Conservation (phyloP, 92 coral and sea anemone genomes). For the Phenganax marumi region DNA sequence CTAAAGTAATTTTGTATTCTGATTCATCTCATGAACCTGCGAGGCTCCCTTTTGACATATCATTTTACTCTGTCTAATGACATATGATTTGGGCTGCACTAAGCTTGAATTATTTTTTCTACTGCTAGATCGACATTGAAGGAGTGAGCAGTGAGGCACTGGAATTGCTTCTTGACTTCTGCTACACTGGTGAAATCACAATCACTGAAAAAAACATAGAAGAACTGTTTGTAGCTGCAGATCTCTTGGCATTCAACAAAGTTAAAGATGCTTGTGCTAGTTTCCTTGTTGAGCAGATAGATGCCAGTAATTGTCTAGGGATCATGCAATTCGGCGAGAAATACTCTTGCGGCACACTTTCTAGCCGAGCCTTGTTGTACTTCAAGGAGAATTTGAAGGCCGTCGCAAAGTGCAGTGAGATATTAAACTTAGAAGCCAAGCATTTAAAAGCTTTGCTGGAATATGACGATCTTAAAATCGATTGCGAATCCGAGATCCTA, state of each 20-base stretch:
- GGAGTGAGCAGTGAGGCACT: conserved; percentile 76
- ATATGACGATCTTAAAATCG: conserved; percentile 67
- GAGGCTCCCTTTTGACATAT: no score
- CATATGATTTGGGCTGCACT: not conserved
- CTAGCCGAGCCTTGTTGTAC: conserved; percentile 71
- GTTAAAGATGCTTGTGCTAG: conserved; percentile 83
- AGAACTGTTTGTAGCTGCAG: conserved; percentile 80
- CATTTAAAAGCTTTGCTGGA: conserved; percentile 69
- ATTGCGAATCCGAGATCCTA: conserved; percentile 69
- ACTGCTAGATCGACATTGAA: conserved; percentile 73
- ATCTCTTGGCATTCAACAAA: conserved; percentile 78
- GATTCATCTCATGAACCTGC: no score
- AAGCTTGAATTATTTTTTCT: not conserved
- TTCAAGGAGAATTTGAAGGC: conserved; percentile 67
- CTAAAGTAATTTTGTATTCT: no score
- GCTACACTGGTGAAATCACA: conserved; percentile 81
- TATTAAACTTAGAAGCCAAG: conserved; percentile 59
- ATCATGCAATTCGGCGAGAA: conserved; percentile 84
- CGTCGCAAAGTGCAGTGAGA: conserved; percentile 77
- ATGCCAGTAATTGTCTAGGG: conserved; percentile 79
- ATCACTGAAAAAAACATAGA: conserved; percentile 87
- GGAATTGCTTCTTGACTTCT: conserved; percentile 70
- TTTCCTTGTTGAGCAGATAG: conserved; percentile 82
- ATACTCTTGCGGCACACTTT: conserved; percentile 69
- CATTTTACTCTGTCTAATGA: not conserved